Evolutionary conservation across 2,113 vertebrate species (phyloP).

Genomic region (Perognathus longimembris): DNA sequence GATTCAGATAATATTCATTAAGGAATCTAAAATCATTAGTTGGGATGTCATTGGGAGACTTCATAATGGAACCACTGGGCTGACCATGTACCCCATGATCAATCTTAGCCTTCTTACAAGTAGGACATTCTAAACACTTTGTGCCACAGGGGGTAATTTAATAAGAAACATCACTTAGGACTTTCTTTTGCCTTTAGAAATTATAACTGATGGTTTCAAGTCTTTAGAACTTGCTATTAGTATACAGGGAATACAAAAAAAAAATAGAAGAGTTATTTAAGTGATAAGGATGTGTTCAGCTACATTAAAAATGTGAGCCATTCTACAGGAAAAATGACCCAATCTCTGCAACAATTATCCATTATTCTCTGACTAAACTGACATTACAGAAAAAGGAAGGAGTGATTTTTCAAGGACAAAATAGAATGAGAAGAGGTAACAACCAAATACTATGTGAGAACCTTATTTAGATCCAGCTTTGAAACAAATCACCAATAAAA

Average conservation of each 20-base stretch:
- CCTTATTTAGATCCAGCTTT: background rate
- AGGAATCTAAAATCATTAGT: background rate
- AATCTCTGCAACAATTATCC: background rate
- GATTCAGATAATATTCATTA: too few species aligned
- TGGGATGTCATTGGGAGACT: background rate
- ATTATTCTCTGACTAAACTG: background rate
- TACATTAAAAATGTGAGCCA: background rate
- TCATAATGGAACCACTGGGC: background rate
- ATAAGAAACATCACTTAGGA: background rate
- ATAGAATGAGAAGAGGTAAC: background rate
- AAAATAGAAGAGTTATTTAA: background rate
- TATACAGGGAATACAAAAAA: background rate
- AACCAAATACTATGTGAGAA: background rate
- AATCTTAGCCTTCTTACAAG: background rate
- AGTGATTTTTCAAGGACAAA: background rate
- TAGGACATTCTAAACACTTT: background rate
- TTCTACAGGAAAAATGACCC: background rate
- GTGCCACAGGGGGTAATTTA: background rate
- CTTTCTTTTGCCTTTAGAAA: background rate
- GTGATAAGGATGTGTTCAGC: background rate
- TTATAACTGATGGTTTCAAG: background rate
- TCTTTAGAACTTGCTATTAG: background rate
- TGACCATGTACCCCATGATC: background rate
- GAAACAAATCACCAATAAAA: conserved; percentile 2
- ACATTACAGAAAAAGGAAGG: background rate